phyloP scores from a whole-genome alignment of 2,888 invertebrate species.

The Ectobius pallidus region DNA sequence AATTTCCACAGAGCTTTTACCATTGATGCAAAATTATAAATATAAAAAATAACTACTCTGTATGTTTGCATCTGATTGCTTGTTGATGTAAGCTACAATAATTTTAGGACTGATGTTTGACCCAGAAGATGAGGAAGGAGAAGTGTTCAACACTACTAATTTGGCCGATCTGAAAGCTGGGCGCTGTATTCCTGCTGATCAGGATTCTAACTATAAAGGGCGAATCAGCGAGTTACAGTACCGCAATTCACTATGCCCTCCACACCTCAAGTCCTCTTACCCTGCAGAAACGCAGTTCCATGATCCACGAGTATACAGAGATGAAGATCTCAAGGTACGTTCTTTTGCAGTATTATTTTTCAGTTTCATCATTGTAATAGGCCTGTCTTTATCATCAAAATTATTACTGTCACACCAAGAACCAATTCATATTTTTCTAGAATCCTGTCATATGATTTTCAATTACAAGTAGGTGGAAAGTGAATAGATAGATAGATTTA shows the following conservation, averaged over 20 bases:
- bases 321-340: slow-evolving; percentile 71
- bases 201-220: neutral
- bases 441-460: no score
- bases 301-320: slow-evolving; percentile 59
- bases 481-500: no score
- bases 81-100: no score
- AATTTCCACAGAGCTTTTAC: no score
- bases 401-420: no score
- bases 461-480: no score
- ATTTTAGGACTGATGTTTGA: slow-evolving; percentile 4
- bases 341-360: neutral
- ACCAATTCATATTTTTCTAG: no score
- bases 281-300: slow-evolving; percentile 80
- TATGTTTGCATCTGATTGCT: no score
- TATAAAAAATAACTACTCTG: no score
- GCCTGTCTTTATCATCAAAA: no score
- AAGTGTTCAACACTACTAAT: slow-evolving; percentile 82
- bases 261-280: slow-evolving; percentile 84
- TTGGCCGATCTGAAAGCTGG: slow-evolving; percentile 66
- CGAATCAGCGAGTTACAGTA: slow-evolving; percentile 74
- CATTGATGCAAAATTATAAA: no score
- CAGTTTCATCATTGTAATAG: no score
- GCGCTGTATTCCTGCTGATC: slow-evolving; percentile 53
- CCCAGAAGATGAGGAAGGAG: slow-evolving; percentile 75
- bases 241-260: slow-evolving; percentile 82